These are phyloP conservation scores for Adineta ricciae DNA, from an alignment of 2,888 invertebrate species.

Conservation along the genomic window DNA sequence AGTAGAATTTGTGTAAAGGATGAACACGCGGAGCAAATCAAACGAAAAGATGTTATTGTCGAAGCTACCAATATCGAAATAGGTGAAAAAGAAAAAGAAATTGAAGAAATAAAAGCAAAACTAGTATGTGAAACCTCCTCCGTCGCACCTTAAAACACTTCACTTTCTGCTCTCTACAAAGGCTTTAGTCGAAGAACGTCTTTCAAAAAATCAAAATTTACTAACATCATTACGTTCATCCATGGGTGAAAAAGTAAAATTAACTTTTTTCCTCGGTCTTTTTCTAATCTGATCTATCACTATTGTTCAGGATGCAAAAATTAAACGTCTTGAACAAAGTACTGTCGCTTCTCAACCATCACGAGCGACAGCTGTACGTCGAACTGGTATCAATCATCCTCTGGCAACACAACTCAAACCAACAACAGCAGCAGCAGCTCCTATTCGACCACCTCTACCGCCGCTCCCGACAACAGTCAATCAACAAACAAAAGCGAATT, in stretches of 20 bases:
- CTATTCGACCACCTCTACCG: not conserved
- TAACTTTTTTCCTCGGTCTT: not conserved
- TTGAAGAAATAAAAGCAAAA: not conserved
- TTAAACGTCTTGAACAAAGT: conserved; percentile 4
- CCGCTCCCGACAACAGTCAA: not conserved
- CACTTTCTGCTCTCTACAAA: not conserved
- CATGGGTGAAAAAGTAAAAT: not conserved
- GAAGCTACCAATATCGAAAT: not conserved
- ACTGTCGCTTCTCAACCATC: not conserved
- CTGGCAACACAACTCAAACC: not conserved
- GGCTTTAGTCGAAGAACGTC: not conserved
- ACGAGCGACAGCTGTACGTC: not conserved
- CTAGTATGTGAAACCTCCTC: not conserved
- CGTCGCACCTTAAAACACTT: not conserved
- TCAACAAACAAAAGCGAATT: too few relatives aligned
- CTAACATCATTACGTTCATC: not conserved
- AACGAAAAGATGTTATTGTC: not conserved
- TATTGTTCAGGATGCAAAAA: not conserved
- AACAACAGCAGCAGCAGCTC: too few relatives aligned
- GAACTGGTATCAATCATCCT: not conserved
- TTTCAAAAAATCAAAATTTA: not conserved
- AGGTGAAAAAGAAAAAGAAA: not conserved
- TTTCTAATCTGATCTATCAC: not conserved
- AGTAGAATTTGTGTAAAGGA: not conserved
- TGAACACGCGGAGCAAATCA: not conserved